Percentiles rank a stretch among this genome's conserved stretches.
Conservation (phyloP, 2,797 vertebrate species). For the Leuciscus waleckii region DNA sequence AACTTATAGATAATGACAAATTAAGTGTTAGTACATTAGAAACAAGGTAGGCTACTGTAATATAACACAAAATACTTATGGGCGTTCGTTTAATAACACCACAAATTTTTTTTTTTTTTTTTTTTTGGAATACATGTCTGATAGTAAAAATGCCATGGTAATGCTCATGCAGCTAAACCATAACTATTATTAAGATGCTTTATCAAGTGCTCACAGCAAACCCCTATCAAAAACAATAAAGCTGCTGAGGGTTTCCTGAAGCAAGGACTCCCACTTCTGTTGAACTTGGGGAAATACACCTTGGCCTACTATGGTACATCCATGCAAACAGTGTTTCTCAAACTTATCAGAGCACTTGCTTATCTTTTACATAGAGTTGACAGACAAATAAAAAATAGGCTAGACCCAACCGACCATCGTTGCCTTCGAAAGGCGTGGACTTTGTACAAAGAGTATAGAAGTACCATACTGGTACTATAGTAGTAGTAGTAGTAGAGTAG, state of each 20-base stretch:
- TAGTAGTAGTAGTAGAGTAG: no score
- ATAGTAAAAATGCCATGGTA: neutral
- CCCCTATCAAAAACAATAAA: neutral
- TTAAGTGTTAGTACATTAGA: neutral
- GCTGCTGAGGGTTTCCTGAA: neutral
- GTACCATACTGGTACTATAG: no score
- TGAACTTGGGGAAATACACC: conserved; percentile 21
- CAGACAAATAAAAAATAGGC: no score
- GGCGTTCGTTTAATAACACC: no score
- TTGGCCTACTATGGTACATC: neutral
- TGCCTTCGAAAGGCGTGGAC: no score
- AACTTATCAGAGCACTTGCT: neutral
- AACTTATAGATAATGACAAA: neutral
- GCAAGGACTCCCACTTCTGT: conserved; percentile 35
- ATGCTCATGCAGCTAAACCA: neutral
- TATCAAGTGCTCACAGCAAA: neutral
- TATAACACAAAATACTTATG: neutral
- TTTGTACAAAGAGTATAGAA: no score
- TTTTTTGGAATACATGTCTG: neutral
- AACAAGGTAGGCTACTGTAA: neutral
- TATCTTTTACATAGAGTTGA: neutral
- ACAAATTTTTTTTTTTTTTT: no score
- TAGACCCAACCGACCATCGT: no score
- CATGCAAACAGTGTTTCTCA: neutral
- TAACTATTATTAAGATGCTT: neutral